Base-by-base conservation (phyloP, 2,888 invertebrate species). In the Athalia rosae region DNA sequence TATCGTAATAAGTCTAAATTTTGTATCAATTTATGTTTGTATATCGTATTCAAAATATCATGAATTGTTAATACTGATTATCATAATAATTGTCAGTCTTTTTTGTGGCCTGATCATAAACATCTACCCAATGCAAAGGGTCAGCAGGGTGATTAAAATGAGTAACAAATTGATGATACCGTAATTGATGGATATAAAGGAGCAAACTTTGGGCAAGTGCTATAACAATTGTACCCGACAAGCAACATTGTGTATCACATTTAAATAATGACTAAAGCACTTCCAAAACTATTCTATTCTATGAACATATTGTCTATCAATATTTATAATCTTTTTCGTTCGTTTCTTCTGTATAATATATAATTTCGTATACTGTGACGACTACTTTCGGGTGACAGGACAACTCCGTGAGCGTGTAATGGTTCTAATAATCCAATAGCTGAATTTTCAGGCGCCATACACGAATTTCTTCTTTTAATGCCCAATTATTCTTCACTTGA, bases 31-130 rank as follows among this genome's bases (percentile, higher is more conserved):
- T 15, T 59, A 59, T 61, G 67, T 84, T 79, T 85, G 83, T 81
- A 82, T 79, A 77, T 83, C 80, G 78, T 82, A 84, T 84, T 83
- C 81, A 87, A 85, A 87, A 86, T 85, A 86, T 85, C 85, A 43
- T 62, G 61, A 86, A 81, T 83, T 83, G 80, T 84, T 86, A 86
- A 87, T 87, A 87, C 87, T 87, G 87, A 87, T 87, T 86, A 84
- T 79, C 85, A 85, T 84, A 84, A 84, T 83, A 81, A 83, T 85
- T 82, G 82, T 87, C 87, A 87, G 87, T 88, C 87, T 88, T 84
- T 83, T 84, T 77, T 79, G 82, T 83, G 81, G 82, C 81, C 81
- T 82, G 83, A 81, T 83, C 80, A 81, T 79, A 78, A 79, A 80
- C 78, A 77, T 77, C 74, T 76, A 78, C 67, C 78, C 64, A 76